A percentile compares a stretch with the other conserved stretches of the same genome.
phyloP scores from a whole-genome alignment of 2,113 vertebrate species.

The Zosterops hypoxanthus region DNA sequence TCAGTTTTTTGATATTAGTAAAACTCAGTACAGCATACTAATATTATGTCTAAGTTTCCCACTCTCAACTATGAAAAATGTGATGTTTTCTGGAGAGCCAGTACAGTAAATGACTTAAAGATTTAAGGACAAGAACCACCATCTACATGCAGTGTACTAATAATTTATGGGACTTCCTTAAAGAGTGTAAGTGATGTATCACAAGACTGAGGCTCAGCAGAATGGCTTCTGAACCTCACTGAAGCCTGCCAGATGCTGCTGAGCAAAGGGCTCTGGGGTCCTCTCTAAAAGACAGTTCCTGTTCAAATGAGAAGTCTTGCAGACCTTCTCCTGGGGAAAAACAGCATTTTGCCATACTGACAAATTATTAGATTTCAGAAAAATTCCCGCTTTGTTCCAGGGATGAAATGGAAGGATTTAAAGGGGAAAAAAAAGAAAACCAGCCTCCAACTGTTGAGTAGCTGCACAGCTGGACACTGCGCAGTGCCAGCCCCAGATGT shows the following conservation, averaged over 20 bases:
- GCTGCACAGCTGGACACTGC: not conserved
- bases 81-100: not conserved
- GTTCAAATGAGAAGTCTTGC: not conserved
- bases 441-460: not conserved
- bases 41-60: not conserved
- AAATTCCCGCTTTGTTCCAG: not conserved
- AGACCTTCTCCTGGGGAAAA: not conserved
- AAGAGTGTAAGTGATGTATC: not conserved
- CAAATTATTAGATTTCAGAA: not conserved
- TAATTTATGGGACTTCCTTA: not conserved
- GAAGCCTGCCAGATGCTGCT: not conserved
- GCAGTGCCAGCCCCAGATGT: not conserved
- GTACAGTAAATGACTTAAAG: not conserved
- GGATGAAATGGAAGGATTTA: not conserved
- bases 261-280: not conserved
- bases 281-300: not conserved
- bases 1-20: not conserved
- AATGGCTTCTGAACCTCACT: not conserved
- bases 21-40: not conserved
- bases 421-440: not conserved
- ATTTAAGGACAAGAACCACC: not conserved
- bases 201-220: not conserved
- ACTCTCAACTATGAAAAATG: not conserved
- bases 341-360: not conserved
- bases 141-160: not conserved